These are phyloP conservation scores for Dasyurus viverrinus DNA, from an alignment of 2,113 vertebrate genomes.

Conservation along the genomic window DNA sequence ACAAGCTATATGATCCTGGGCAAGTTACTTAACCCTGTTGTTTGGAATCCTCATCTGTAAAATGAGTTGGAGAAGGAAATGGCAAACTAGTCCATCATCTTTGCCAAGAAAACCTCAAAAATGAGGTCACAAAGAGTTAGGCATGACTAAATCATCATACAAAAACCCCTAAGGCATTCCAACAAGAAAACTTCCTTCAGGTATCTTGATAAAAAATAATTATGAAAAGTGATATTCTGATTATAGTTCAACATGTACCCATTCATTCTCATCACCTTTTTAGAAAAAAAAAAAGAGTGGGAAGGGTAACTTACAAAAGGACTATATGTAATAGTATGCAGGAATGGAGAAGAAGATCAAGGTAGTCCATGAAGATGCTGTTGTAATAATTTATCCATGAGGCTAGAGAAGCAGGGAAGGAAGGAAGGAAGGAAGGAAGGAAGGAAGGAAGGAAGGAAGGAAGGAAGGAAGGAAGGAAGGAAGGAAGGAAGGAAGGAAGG, in stretches of 20 bases:
- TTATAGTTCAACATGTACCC: neutral
- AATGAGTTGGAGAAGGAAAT: neutral
- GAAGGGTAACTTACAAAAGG: neutral
- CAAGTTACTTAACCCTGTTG: neutral
- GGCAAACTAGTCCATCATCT: neutral
- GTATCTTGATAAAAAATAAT: neutral
- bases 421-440: too few relatives aligned
- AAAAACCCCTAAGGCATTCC: neutral
- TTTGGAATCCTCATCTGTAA: neutral
- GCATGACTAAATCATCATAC: neutral
- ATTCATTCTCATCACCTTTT: neutral
- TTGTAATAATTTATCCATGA: neutral
- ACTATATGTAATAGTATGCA: rapidly evolving
- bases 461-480: too few relatives aligned
- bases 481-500: too few relatives aligned
- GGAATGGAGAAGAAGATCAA: neutral
- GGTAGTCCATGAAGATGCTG: neutral
- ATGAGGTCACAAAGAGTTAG: neutral
- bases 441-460: too few relatives aligned
- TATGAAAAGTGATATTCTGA: neutral
- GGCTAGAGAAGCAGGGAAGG: neutral
- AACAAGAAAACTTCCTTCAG: neutral
- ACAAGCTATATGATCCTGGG: neutral
- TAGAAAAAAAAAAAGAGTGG: neutral
- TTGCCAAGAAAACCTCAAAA: neutral